phyloP scores from a whole-genome alignment of 2,113 vertebrate genomes.

The Piprites chloris region DNA sequence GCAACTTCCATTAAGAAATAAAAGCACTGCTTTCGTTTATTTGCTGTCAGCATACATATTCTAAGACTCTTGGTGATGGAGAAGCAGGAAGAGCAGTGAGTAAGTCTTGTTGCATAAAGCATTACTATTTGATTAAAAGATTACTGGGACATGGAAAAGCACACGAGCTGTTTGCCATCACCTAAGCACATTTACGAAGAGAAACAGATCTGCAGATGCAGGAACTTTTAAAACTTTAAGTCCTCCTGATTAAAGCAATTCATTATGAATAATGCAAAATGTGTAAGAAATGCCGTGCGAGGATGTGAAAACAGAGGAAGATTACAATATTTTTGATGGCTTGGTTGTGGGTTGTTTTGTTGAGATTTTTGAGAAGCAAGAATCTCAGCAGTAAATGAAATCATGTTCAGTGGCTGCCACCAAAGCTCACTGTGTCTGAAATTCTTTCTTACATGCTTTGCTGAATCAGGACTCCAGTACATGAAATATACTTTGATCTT shows the following conservation, averaged over 20 bases:
- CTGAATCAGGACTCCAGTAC: not conserved
- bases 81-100: conserved; percentile 1
- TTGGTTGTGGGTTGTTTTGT: not conserved
- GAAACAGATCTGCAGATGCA: conserved; percentile 43
- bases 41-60: conserved; percentile 30
- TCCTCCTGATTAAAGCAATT: conserved; percentile 51
- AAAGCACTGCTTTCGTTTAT: conserved; percentile 12
- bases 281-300: conserved; percentile 19
- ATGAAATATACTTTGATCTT: conserved; percentile 24
- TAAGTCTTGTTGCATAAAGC: conserved; percentile 46
- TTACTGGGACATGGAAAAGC: conserved; percentile 3
- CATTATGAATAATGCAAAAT: conserved; percentile 65
- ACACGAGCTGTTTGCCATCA: conserved; percentile 26
- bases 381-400: conserved; percentile 17
- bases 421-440: not conserved
- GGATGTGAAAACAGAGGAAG: conserved; percentile 16
- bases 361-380: not conserved
- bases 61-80: not conserved
- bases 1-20: not conserved
- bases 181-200: conserved; percentile 8
- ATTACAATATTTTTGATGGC: conserved; percentile 10
- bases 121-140: conserved; percentile 56
- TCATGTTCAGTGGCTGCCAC: not conserved
- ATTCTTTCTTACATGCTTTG: not conserved
- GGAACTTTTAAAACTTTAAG: conserved; percentile 67